phyloP scores from a whole-genome alignment of 2,113 vertebrate genomes.

The Sander vitreus region DNA sequence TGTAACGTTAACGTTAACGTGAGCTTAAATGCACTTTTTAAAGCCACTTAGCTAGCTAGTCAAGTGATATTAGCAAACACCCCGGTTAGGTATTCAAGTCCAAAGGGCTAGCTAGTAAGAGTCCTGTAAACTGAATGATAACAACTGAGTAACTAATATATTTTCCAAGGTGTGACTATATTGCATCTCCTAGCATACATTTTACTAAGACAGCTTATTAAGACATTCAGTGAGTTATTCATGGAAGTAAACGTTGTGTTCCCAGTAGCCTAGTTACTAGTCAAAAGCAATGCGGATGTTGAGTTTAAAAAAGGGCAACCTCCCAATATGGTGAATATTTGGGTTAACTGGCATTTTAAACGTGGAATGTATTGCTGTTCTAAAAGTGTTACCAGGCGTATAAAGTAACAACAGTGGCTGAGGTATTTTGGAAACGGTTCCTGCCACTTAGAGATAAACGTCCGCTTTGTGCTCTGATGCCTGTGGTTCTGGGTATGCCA shows the following conservation, averaged over 20 bases:
- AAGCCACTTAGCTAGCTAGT: too few relatives aligned
- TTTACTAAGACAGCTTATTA: neutral
- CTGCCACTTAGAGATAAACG: constrained; percentile 16
- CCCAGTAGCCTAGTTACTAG: too few relatives aligned
- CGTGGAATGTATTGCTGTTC: neutral
- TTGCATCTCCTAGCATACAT: neutral
- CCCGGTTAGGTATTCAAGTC: neutral
- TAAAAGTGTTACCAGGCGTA: neutral
- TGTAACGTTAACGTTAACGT: neutral
- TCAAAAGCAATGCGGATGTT: neutral
- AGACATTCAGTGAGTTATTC: neutral
- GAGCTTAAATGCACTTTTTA: neutral
- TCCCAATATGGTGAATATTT: neutral
- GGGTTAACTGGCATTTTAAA: neutral
- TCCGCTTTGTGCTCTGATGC: constrained; percentile 33
- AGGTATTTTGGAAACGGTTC: neutral
- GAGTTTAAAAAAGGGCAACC: neutral
- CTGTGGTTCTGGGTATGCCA: constrained; percentile 23
- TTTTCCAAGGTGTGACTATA: neutral
- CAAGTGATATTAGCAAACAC: neutral
- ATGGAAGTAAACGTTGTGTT: neutral
- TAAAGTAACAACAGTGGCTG: constrained; percentile 11
- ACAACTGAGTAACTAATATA: neutral
- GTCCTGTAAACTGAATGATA: neutral
- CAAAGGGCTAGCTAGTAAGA: neutral